phyloP scores from a whole-genome alignment of 2,888 invertebrate genomes.

The Protonemura montana region DNA sequence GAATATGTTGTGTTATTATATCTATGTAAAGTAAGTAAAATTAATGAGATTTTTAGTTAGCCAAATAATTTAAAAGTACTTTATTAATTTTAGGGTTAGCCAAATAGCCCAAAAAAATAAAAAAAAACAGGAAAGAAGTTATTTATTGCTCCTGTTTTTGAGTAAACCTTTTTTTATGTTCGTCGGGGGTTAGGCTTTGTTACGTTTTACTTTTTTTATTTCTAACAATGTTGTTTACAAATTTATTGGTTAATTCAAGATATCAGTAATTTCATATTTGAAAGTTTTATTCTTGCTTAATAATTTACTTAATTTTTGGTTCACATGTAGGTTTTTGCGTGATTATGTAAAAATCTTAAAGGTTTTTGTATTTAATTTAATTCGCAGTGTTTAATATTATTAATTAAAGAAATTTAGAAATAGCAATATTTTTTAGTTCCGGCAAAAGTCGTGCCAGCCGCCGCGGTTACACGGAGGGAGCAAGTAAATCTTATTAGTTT shows the following conservation, averaged over 20 bases:
- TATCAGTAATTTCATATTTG: slow-evolving; percentile 60
- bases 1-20: no score
- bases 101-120: no score
- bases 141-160: slow-evolving; percentile 47
- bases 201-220: no score
- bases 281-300: slow-evolving; percentile 63
- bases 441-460: slow-evolving; percentile 75
- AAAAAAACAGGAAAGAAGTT: slow-evolving; percentile 36
- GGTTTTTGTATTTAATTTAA: neutral
- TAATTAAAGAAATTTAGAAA: slow-evolving; percentile 68
- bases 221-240: no score
- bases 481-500: slow-evolving; percentile 64
- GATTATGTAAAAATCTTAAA: neutral
- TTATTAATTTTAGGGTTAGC: no score
- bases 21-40: no score
- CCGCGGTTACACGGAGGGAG: slow-evolving; percentile 72
- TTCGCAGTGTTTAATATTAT: slow-evolving; percentile 4
- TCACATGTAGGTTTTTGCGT: slow-evolving; percentile 63
- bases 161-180: slow-evolving; percentile 48
- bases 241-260: neutral
- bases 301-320: slow-evolving; percentile 63
- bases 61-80: no score
- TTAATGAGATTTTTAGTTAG: no score
- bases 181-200: no score
- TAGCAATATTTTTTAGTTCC: slow-evolving; percentile 67